phyloP scores from a whole-genome alignment of 2,797 vertebrate species.

The Denticeps clupeoides region DNA sequence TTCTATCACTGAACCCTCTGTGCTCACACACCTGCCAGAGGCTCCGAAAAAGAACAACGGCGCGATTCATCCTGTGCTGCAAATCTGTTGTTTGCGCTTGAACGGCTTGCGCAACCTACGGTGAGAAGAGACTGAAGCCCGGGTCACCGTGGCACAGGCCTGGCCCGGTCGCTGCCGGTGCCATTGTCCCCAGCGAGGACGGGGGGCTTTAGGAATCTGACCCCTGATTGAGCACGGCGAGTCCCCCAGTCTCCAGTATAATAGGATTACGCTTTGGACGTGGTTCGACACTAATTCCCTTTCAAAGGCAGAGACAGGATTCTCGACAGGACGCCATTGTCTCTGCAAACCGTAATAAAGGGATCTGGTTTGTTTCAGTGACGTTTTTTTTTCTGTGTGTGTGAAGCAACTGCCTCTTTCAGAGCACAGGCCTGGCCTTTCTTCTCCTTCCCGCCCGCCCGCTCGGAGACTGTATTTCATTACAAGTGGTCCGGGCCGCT shows the following conservation, averaged over 20 bases:
- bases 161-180: constrained; percentile 14
- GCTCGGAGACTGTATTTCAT: constrained; percentile 15
- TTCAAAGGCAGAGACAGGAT: constrained; percentile 24
- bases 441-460: not conserved
- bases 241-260: constrained; percentile 29
- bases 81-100: too few species aligned
- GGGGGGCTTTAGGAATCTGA: constrained; percentile 26
- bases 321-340: constrained; percentile 20
- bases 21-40: too few species aligned
- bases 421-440: constrained; percentile 1
- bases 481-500: constrained; percentile 18
- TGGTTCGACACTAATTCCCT: constrained; percentile 26
- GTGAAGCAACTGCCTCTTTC: constrained; percentile 22
- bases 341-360: constrained; percentile 16
- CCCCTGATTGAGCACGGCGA: constrained; percentile 26
- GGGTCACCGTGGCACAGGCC: too few species aligned
- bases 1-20: too few species aligned
- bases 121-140: too few species aligned
- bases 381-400: constrained; percentile 9
- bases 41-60: too few species aligned
- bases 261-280: constrained; percentile 33
- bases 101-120: too few species aligned
- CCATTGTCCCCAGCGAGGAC: constrained; percentile 22
- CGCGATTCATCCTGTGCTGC: too few species aligned
- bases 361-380: constrained; percentile 16